These are phyloP conservation scores for Chelmon rostratus DNA, from an alignment of 2,797 vertebrate species.

Conservation along the genomic window DNA sequence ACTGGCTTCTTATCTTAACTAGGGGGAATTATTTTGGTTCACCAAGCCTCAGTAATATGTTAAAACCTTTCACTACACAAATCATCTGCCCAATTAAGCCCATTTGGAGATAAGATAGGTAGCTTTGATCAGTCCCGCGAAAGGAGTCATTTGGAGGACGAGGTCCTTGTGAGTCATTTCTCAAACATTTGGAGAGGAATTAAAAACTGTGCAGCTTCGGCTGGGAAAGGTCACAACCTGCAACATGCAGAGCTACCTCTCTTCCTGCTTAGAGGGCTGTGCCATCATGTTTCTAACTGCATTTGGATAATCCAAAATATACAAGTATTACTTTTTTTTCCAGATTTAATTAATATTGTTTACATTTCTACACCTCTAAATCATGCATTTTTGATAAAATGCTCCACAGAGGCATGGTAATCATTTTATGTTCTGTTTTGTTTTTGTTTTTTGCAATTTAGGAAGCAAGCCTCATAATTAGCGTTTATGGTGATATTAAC, in stretches of 20 bases:
- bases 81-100: slow-evolving; percentile 74
- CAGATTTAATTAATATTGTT: not conserved
- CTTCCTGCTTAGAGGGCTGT: slow-evolving; percentile 4
- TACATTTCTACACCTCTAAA: not conserved
- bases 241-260: not conserved
- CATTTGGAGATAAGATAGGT: slow-evolving; percentile 65
- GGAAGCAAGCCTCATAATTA: not conserved
- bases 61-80: slow-evolving; percentile 65
- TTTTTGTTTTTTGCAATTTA: not conserved
- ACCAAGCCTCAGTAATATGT: slow-evolving; percentile 62
- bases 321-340: not conserved
- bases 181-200: slow-evolving; percentile 35
- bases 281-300: not conserved
- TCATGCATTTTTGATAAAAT: not conserved
- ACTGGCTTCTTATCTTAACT: slow-evolving; percentile 51
- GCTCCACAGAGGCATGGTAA: not conserved
- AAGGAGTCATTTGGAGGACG: slow-evolving; percentile 45
- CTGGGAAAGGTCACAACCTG: slow-evolving; percentile 14
- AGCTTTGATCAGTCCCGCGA: slow-evolving; percentile 56
- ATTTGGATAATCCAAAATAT: slow-evolving; percentile 19
- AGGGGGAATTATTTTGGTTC: slow-evolving; percentile 68
- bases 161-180: slow-evolving; percentile 46
- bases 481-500: slow-evolving; percentile 5
- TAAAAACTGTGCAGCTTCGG: slow-evolving; percentile 12
- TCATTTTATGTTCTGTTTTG: not conserved